phyloP scores from a whole-genome alignment of 2,888 invertebrate genomes.

The Conistra vaccinii region DNA sequence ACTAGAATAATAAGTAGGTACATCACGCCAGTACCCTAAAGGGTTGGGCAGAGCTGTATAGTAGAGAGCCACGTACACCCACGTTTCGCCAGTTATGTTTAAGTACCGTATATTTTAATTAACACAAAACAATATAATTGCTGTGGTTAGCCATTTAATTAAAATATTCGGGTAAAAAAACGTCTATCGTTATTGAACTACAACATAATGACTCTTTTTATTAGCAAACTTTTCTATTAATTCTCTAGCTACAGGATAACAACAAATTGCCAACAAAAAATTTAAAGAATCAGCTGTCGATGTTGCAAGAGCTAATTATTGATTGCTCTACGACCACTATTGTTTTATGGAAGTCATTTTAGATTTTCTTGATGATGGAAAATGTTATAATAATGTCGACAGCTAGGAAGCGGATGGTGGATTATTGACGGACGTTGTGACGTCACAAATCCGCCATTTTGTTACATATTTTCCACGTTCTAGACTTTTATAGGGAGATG shows the following conservation, averaged over 20 bases:
- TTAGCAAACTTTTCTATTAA: conserved; percentile 1
- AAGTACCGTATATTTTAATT: background rate
- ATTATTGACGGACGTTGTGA: conserved; percentile 33
- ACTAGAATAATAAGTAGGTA: background rate
- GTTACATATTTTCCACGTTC: conserved; percentile 30
- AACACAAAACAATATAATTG: background rate
- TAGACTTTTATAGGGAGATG: conserved; percentile 17
- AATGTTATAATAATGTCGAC: conserved; percentile 39
- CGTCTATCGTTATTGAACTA: background rate
- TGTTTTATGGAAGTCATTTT: conserved; percentile 50
- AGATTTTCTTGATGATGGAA: conserved; percentile 23
- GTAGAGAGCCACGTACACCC: background rate
- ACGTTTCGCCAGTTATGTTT: background rate
- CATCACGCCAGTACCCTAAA: background rate
- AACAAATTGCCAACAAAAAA: conserved; percentile 12
- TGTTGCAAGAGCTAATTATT: conserved; percentile 42
- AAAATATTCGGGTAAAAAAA: too few relatives aligned
- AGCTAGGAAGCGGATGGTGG: conserved; percentile 54
- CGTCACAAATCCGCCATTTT: conserved; percentile 37
- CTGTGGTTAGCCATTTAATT: too few relatives aligned
- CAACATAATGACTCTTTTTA: background rate
- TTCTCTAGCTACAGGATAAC: conserved; percentile 17
- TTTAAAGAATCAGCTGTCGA: conserved; percentile 14
- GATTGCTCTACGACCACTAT: conserved; percentile 35
- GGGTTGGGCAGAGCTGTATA: background rate